Percentiles rank a stretch among this genome's conserved stretches.
These are phyloP conservation scores for Drosophila maculinotata DNA, from an alignment of 2,888 invertebrate genomes.

Conservation along the genomic window DNA sequence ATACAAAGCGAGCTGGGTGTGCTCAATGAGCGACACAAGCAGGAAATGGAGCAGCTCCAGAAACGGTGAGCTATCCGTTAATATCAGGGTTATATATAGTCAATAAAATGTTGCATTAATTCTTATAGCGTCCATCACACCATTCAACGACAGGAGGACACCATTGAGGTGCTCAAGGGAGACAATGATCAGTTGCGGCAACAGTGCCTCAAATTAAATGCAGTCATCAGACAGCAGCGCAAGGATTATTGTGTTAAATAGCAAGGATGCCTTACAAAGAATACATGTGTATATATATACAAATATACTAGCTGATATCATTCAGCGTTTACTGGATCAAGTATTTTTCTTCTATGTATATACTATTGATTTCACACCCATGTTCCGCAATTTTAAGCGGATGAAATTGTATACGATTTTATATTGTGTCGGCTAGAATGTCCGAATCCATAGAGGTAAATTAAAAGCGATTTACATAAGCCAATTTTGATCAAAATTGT, in stretches of 20 bases:
- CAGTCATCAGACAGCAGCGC: constrained; percentile 91
- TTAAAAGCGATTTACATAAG: too few relatives aligned
- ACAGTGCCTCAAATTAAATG: constrained; percentile 91
- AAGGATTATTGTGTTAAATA: constrained; percentile 88
- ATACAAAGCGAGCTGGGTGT: constrained; percentile 88
- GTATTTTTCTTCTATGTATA: background rate
- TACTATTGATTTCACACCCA: too few relatives aligned
- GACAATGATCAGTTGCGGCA: constrained; percentile 90
- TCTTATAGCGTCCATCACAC: constrained; percentile 90
- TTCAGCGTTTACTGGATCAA: background rate
- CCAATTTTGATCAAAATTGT: too few relatives aligned
- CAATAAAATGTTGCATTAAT: background rate
- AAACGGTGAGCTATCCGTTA: constrained; percentile 87
- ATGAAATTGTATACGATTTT: too few relatives aligned
- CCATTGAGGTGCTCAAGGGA: constrained; percentile 89
- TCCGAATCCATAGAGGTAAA: too few relatives aligned
- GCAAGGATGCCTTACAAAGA: background rate
- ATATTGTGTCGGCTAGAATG: too few relatives aligned
- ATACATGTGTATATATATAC: constrained; percentile 1
- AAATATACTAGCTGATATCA: background rate
- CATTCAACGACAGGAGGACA: constrained; percentile 91
- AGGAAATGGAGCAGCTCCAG: constrained; percentile 92
- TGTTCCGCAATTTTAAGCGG: too few relatives aligned
- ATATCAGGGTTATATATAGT: too few relatives aligned
- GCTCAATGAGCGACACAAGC: constrained; percentile 89